Evolutionary conservation across 2,888 invertebrate genomes (phyloP).

Genomic region (Piscicola geometra): DNA sequence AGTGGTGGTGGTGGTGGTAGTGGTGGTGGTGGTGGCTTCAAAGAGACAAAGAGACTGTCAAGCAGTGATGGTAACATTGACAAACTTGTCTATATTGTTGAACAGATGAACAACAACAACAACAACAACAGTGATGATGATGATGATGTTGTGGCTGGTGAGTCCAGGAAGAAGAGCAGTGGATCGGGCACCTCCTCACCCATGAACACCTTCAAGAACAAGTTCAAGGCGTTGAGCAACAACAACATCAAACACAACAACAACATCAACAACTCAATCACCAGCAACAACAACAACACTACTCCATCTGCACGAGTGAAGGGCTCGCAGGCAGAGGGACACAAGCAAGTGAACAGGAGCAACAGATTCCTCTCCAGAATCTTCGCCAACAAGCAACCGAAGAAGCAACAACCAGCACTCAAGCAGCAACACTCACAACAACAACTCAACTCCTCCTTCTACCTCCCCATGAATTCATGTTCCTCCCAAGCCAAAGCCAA

Average conservation of each 20-base stretch:
- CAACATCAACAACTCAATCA: too few relatives aligned
- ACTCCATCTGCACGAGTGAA: too few relatives aligned
- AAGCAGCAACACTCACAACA: background rate
- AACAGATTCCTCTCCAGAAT: constrained; percentile 78
- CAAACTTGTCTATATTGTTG: constrained; percentile 71
- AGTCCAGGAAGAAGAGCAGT: background rate
- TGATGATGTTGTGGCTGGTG: background rate
- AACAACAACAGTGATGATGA: background rate
- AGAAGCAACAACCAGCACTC: constrained; percentile 44
- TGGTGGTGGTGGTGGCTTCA: constrained; percentile 58
- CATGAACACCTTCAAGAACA: constrained; percentile 57
- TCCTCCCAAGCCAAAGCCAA: background rate
- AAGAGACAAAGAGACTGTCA: constrained; percentile 59
- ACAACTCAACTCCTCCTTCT: too few relatives aligned
- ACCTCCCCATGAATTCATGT: background rate
- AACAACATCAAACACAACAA: too few relatives aligned
- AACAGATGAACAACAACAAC: too few relatives aligned
- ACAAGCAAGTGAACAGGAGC: too few relatives aligned
- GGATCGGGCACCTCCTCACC: background rate
- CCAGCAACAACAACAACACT: too few relatives aligned
- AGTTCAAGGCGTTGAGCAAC: constrained; percentile 77
- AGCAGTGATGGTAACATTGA: constrained; percentile 61
- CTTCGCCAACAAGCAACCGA: constrained; percentile 52
- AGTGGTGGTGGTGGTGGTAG: too few relatives aligned
- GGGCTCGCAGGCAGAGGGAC: too few relatives aligned